These are phyloP conservation scores for Betta splendens DNA, from an alignment of 2,797 vertebrate species.

Conservation along the genomic window DNA sequence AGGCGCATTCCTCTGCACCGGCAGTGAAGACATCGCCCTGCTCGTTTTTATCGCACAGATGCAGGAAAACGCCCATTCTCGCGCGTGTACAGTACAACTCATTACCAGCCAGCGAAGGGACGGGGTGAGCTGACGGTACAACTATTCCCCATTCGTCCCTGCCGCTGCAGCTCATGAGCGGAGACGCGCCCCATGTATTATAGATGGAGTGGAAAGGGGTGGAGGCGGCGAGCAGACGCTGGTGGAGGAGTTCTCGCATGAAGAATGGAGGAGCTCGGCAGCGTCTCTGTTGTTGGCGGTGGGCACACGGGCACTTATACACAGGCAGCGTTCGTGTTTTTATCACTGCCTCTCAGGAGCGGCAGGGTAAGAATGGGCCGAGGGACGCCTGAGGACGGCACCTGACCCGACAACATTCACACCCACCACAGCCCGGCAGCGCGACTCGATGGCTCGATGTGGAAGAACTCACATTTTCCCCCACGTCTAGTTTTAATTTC, in stretches of 20 bases:
- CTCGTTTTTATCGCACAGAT: not conserved
- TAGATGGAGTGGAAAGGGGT: constrained; percentile 49
- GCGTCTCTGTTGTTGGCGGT: constrained; percentile 29
- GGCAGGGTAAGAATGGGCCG: constrained; percentile 50
- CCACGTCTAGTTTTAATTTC: not conserved
- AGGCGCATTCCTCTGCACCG: not conserved
- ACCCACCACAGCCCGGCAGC: too few relatives aligned
- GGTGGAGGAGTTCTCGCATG: constrained; percentile 40
- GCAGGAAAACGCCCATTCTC: not conserved
- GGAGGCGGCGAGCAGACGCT: constrained; percentile 5
- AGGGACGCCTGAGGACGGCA: constrained; percentile 15
- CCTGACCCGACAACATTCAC: too few relatives aligned
- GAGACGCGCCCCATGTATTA: constrained; percentile 47
- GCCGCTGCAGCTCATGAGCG: constrained; percentile 26
- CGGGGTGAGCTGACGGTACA: constrained; percentile 12
- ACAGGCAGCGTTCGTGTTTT: constrained; percentile 11
- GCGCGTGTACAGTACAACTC: not conserved
- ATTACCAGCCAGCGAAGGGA: constrained; percentile 35
- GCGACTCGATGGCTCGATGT: constrained; percentile 35
- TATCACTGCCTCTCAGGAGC: constrained; percentile 47
- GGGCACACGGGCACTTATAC: too few relatives aligned
- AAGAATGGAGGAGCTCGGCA: constrained; percentile 23
- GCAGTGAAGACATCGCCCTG: constrained; percentile 20
- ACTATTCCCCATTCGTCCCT: constrained; percentile 41
- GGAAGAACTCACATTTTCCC: constrained; percentile 5